Conservation (phyloP, 2,888 invertebrate species). For the Mesodorylaimus sp. region DNA sequence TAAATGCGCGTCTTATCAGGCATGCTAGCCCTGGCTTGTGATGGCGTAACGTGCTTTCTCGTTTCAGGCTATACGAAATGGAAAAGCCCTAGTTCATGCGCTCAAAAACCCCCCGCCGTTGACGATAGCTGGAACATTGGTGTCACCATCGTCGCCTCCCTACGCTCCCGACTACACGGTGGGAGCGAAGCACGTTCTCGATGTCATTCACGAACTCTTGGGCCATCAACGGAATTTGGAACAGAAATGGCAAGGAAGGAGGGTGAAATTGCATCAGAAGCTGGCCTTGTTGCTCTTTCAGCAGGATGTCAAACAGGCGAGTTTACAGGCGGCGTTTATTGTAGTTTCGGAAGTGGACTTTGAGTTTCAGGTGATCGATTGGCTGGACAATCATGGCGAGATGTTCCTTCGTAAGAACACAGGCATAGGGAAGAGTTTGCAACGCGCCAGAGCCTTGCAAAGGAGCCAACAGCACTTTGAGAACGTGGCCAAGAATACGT, state of each 20-base stretch:
- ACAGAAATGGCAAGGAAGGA: slow-evolving; percentile 80
- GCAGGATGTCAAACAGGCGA: slow-evolving; percentile 83
- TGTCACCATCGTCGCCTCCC: slow-evolving; percentile 28
- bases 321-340: neutral
- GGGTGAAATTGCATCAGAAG: slow-evolving; percentile 81
- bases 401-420: slow-evolving; percentile 87
- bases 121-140: neutral
- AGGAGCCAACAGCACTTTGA: slow-evolving; percentile 97
- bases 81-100: slow-evolving; percentile 29
- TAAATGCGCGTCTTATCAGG: too few species aligned
- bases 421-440: slow-evolving; percentile 83
- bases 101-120: slow-evolving; percentile 8
- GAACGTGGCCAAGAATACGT: slow-evolving; percentile 91
- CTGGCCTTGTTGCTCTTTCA: slow-evolving; percentile 77
- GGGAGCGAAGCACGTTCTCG: slow-evolving; percentile 83
- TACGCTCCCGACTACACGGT: slow-evolving; percentile 25
- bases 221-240: slow-evolving; percentile 82
- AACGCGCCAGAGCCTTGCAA: slow-evolving; percentile 82
- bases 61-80: slow-evolving; percentile 35
- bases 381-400: slow-evolving; percentile 91
- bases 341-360: neutral
- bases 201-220: slow-evolving; percentile 85
- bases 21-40: too few species aligned
- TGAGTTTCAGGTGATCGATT: slow-evolving; percentile 59
- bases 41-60: neutral